These are phyloP conservation scores for Bombylius major DNA, from an alignment of 2,888 invertebrate species.

Conservation along the genomic window DNA sequence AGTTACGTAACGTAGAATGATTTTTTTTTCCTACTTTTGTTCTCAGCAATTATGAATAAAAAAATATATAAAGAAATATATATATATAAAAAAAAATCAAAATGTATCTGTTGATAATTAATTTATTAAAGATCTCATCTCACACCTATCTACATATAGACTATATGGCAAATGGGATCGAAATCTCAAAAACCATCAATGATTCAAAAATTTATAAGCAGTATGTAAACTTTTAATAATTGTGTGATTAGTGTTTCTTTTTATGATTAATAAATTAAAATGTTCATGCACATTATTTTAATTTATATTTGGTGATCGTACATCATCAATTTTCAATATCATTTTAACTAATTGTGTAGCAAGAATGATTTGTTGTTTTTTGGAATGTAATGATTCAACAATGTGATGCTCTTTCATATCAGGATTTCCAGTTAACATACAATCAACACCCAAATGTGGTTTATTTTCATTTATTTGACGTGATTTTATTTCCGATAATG, in stretches of 20 bases:
- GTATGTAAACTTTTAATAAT: background rate
- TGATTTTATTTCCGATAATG: conserved; percentile 81
- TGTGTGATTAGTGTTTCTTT: too few species aligned
- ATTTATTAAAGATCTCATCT: too few species aligned
- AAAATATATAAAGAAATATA: too few species aligned
- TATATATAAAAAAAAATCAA: too few species aligned
- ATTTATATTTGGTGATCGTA: conserved; percentile 47
- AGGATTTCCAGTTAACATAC: conserved; percentile 64
- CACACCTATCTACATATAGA: too few species aligned
- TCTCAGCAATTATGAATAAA: too few species aligned
- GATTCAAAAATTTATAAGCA: background rate
- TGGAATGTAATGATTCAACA: conserved; percentile 91
- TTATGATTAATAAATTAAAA: too few species aligned
- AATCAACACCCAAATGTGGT: conserved; percentile 86
- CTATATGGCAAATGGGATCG: background rate
- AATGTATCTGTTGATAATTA: too few species aligned
- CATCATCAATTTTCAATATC: conserved; percentile 99
- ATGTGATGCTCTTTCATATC: conserved; percentile 95
- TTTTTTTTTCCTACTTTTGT: too few species aligned
- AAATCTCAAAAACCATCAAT: background rate
- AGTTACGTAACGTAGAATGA: too few species aligned
- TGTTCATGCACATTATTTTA: background rate
- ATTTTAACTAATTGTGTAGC: conserved; percentile 98
- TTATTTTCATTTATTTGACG: conserved; percentile 76
- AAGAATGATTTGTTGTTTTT: conserved; percentile 91